Evolutionary conservation across 2,113 vertebrate genomes (phyloP).

Genomic region (Mirza zaza): DNA sequence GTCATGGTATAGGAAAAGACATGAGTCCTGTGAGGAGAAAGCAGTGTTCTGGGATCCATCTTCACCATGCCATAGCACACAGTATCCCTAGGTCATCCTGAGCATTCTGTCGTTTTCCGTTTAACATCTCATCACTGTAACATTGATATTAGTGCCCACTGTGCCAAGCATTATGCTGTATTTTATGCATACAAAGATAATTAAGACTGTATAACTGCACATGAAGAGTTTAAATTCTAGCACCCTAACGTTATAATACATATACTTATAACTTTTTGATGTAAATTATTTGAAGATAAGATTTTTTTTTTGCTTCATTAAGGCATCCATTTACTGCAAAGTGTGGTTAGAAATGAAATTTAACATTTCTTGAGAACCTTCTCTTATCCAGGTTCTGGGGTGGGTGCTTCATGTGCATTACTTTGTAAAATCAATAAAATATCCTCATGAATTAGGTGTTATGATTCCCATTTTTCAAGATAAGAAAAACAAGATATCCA

Average conservation of each 20-base stretch:
- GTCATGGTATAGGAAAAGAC: neutral
- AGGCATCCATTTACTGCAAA: neutral
- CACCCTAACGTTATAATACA: neutral
- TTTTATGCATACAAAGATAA: neutral
- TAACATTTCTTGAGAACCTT: neutral
- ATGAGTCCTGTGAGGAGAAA: neutral
- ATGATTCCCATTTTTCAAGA: neutral
- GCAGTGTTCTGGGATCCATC: neutral
- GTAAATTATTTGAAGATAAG: conserved; percentile 1
- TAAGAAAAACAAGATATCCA: neutral
- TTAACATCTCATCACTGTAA: neutral
- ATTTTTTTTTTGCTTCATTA: conserved; percentile 28
- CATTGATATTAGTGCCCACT: neutral
- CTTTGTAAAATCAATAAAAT: neutral
- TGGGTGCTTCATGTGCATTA: neutral
- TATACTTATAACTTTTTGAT: neutral
- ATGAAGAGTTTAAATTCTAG: neutral
- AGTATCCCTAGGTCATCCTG: neutral
- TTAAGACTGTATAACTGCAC: neutral
- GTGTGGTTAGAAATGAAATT: neutral
- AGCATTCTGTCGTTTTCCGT: neutral
- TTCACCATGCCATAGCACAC: neutral
- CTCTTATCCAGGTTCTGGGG: neutral
- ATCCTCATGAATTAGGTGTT: neutral
- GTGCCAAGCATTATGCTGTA: neutral